Percentiles rank a stretch among this genome's conserved stretches.
Evolutionary conservation across 2,888 invertebrate genomes (phyloP).

Genomic region (Dasysyrphus tricinctus): DNA sequence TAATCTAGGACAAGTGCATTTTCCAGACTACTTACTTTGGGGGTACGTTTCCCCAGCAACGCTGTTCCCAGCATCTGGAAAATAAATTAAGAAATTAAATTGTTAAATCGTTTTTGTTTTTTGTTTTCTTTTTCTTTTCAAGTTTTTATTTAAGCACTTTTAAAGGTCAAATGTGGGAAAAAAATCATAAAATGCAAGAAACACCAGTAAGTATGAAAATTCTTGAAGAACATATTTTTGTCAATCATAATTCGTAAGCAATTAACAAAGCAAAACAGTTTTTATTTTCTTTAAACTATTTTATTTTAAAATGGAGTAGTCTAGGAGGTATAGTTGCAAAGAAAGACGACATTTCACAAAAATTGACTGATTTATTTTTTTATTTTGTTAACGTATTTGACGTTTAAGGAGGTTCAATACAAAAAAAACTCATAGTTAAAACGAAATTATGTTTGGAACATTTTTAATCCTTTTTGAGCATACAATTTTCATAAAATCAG

Average conservation of each 20-base stretch:
- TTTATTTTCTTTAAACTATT: neutral
- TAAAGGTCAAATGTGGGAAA: constrained; percentile 1
- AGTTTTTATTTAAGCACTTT: neutral
- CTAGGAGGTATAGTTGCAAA: neutral
- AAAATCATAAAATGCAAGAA: neutral
- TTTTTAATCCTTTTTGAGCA: too few relatives aligned
- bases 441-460: too few relatives aligned
- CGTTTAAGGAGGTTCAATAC: too few relatives aligned
- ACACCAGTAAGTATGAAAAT: neutral
- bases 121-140: neutral
- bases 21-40: constrained; percentile 79
- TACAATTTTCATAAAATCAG: too few relatives aligned
- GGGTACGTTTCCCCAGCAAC: constrained; percentile 82
- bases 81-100: constrained; percentile 32
- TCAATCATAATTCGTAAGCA: constrained; percentile 21
- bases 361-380: neutral
- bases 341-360: neutral
- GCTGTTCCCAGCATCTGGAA: constrained; percentile 83
- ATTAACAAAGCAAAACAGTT: constrained; percentile 6
- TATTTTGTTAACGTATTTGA: too few relatives aligned
- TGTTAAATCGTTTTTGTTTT: constrained; percentile 1
- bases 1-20: constrained; percentile 23
- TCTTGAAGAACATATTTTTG: constrained; percentile 5
- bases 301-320: neutral
- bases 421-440: too few relatives aligned